Evolutionary conservation across 1,140 invertebrate genomes (phyloP).

Genomic region (Colletes gigas): DNA sequence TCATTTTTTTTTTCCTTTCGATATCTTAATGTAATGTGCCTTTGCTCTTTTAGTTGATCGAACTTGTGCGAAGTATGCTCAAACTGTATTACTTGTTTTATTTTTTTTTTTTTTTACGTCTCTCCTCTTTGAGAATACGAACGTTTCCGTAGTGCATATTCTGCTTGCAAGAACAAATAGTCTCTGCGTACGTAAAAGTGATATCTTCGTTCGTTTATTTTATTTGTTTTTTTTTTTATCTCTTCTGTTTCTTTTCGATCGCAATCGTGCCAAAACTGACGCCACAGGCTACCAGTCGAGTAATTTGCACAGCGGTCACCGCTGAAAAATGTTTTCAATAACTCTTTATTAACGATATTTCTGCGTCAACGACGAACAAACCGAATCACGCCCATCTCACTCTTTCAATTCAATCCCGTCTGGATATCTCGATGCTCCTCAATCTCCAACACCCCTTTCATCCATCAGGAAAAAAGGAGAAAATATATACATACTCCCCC

Average conservation of each 20-base stretch:
- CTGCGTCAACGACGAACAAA: slow-evolving; percentile 49
- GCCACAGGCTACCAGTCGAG: slow-evolving; percentile 33
- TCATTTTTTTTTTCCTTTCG: not conserved
- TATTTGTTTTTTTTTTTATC: not conserved
- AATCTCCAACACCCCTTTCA: slow-evolving; percentile 29
- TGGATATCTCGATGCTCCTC: slow-evolving; percentile 39
- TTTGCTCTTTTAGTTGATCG: slow-evolving; percentile 65
- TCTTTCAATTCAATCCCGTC: slow-evolving; percentile 39
- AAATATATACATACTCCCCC: slow-evolving; percentile 47
- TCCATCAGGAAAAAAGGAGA: slow-evolving; percentile 37
- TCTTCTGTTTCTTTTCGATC: slow-evolving; percentile 33
- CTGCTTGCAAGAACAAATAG: slow-evolving; percentile 55
- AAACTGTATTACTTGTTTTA: slow-evolving; percentile 44
- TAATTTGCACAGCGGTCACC: slow-evolving; percentile 45
- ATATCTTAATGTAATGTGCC: slow-evolving; percentile 59
- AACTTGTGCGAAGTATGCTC: slow-evolving; percentile 61
- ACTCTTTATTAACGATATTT: slow-evolving; percentile 33
- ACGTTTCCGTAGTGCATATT: slow-evolving; percentile 56
- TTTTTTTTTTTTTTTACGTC: not conserved
- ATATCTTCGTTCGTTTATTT: not conserved
- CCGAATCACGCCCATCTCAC: slow-evolving; percentile 53
- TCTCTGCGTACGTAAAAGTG: slow-evolving; percentile 48
- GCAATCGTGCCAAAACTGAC: slow-evolving; percentile 36
- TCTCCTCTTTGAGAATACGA: slow-evolving; percentile 45
- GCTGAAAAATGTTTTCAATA: slow-evolving; percentile 40